Evolutionary conservation across 2,888 invertebrate species (phyloP).

Genomic region (Bombylius discolor): DNA sequence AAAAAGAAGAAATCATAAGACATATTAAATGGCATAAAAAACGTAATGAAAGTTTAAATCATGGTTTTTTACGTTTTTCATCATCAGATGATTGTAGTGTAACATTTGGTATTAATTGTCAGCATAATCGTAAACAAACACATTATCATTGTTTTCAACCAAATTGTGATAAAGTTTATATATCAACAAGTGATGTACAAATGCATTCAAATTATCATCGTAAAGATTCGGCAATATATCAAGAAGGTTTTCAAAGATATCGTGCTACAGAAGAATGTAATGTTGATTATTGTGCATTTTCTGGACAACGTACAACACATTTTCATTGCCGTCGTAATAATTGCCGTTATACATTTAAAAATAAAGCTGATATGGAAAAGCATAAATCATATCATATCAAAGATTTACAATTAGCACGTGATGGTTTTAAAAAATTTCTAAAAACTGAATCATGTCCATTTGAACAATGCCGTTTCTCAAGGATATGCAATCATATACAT

Average conservation of each 20-base stretch:
- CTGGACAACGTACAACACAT: slow-evolving; percentile 90
- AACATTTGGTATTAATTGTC: slow-evolving; percentile 62
- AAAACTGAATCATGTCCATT: slow-evolving; percentile 91
- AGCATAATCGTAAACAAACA: slow-evolving; percentile 56
- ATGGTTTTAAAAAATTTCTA: slow-evolving; percentile 98
- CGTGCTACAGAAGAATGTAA: slow-evolving; percentile 93
- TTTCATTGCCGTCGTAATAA: slow-evolving; percentile 88
- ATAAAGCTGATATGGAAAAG: slow-evolving; percentile 99
- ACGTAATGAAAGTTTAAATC: slow-evolving; percentile 87
- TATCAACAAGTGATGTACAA: slow-evolving; percentile 96
- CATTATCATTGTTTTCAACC: slow-evolving; percentile 91
- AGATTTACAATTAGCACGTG: slow-evolving; percentile 86
- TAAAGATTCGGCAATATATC: slow-evolving; percentile 93
- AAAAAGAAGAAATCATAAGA: slow-evolving; percentile 97
- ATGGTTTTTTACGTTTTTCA: slow-evolving; percentile 74
- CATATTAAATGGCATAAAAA: slow-evolving; percentile 99
- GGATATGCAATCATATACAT: slow-evolving; percentile 95
- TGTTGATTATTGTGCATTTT: slow-evolving; percentile 80
- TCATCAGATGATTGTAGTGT: slow-evolving; percentile 90
- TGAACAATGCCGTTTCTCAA: slow-evolving; percentile 82
- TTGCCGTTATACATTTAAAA: slow-evolving; percentile 94
- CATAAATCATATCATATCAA: slow-evolving; percentile 98
- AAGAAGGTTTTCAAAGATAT: slow-evolving; percentile 94
- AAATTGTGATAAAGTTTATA: slow-evolving; percentile 89
- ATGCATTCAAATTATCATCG: slow-evolving; percentile 99